Base-by-base conservation (phyloP, 2,113 vertebrate species). In the Rhagologus leucostigma region DNA sequence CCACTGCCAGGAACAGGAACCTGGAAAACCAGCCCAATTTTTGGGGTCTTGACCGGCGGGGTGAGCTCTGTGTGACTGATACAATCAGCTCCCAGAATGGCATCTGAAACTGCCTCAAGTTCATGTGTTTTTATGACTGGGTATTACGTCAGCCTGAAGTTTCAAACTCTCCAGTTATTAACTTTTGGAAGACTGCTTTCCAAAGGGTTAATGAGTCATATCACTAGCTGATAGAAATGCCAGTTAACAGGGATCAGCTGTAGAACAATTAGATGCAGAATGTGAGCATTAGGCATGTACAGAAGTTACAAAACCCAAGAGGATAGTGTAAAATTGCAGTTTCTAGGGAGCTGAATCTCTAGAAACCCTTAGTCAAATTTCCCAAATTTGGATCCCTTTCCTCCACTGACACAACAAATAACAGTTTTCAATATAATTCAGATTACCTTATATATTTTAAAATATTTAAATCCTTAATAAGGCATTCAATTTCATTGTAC, bases 181-280 rank as follows among this genome's bases (percentile, higher is more conserved):
- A 93, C 73, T 94, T 95, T 50, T 32, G 50, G 84, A 93, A 87
- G 65, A 42, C 23, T 84, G 80, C 55, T 90, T 94, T 91, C 83
- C 94, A 87, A 78, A 82, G 77, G 84, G 93, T 90, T 93, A 92
- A 92, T 89, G 94, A 95, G 67, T 95, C 85, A 92, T 69, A 77
- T 69, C 75, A 74, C 71, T 77, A 90, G 79, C 82, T 92, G 88
- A 89, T 55, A 87, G 49, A 84, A 71, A 89, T 75, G 84, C 64
- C 91, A 89, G 60, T 92, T 92, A 95, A 52, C 24, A 81, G 80
- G 73, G 69, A 97, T 95, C 93, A 96, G 73, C 81, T 94, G 87
- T 62, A 84, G 94, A 95, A 84, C 53, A 95, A 95, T 91, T 87
- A 63, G 68, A 82, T 89, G 69, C 69, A 95, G 80, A 96, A 95